Percentiles rank a stretch among this genome's conserved stretches.
These are phyloP conservation scores for Gerris buenoi DNA, from an alignment of 1,140 invertebrate species.

Conservation along the genomic window DNA sequence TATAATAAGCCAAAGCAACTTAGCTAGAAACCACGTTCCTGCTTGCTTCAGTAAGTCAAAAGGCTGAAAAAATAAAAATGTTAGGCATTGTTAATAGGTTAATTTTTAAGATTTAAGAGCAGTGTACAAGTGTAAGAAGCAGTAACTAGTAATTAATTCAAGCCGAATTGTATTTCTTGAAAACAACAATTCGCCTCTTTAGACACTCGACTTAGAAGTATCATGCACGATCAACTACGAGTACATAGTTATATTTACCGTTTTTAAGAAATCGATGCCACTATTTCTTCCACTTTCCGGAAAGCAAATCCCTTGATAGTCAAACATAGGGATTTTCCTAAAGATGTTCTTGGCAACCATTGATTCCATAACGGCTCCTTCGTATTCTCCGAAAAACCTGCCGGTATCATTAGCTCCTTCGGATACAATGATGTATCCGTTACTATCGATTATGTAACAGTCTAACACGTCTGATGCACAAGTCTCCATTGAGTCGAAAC, in stretches of 20 bases:
- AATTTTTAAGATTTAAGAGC: neutral
- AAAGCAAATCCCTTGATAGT: slow-evolving; percentile 70
- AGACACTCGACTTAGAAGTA: too few relatives aligned
- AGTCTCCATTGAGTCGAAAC: slow-evolving; percentile 16
- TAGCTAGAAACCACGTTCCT: slow-evolving; percentile 8
- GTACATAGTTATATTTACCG: neutral
- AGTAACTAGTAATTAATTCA: neutral
- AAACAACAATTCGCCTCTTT: neutral
- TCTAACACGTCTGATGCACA: slow-evolving; percentile 44
- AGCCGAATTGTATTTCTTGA: neutral
- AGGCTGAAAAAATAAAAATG: slow-evolving; percentile 33
- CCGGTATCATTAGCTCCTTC: slow-evolving; percentile 52
- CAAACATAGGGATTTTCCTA: slow-evolving; percentile 58
- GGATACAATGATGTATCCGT: slow-evolving; percentile 73
- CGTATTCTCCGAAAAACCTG: slow-evolving; percentile 68
- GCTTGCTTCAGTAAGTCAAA: slow-evolving; percentile 19
- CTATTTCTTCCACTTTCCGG: slow-evolving; percentile 9
- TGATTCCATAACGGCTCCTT: slow-evolving; percentile 60
- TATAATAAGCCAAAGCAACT: slow-evolving; percentile 15
- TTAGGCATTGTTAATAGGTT: neutral
- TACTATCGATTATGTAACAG: slow-evolving; percentile 76
- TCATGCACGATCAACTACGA: too few relatives aligned
- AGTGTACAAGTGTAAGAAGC: neutral
- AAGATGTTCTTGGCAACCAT: slow-evolving; percentile 60
- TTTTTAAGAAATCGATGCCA: neutral